Base-by-base conservation (phyloP, 2,113 vertebrate genomes). In the Syngnathoides biaculeatus region DNA sequence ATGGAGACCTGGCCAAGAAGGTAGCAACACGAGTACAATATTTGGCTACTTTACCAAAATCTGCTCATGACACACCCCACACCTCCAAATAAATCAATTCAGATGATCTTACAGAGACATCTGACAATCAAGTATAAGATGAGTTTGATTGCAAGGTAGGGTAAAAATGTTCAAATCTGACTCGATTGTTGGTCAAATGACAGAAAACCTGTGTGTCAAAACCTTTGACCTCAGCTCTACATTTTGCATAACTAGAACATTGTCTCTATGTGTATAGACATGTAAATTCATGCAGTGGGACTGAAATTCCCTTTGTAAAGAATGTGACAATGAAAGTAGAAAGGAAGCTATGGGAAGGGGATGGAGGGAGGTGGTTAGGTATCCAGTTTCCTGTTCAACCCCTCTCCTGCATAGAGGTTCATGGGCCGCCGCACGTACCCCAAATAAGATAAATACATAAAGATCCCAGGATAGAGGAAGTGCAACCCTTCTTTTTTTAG, bases 391-490 rank as follows among this genome's bases (percentile, higher is more conserved):
- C 84, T 78, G 72, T 67, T 57, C 35, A 24, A 12, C 58, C 73
- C 12, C 43, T 22, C n/a, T 42, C 38, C n/a, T n/a, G 27, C 56
- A 61, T 62, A 56, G 71, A 80, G 83, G 80, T 84, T 50, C 58
- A 24, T 65, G 38, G 39, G 38, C 58, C n/a, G 35, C 50, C 2
- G 2, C 47, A 50, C 24, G 59, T 1, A 47, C 20, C 67, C 13
- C 65, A 61, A 72, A 65, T 64, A 80, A 55, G 64, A 66, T 0
- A 11, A 71, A 59, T 35, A 35, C 1, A 35, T 79, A 84, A 88
- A 67, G 79, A 67, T 77, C 73, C 64, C 64, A 78, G 71, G 27
- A 22, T 56, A 81, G 84, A 89, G 87, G 89, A 89, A 89, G 73
- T 72, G 55, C 65, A 75, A 79, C 80, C 58, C 78, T 45, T 53